Base-by-base conservation (phyloP, 1,140 invertebrate species). In the Tetramorium alpestre region DNA sequence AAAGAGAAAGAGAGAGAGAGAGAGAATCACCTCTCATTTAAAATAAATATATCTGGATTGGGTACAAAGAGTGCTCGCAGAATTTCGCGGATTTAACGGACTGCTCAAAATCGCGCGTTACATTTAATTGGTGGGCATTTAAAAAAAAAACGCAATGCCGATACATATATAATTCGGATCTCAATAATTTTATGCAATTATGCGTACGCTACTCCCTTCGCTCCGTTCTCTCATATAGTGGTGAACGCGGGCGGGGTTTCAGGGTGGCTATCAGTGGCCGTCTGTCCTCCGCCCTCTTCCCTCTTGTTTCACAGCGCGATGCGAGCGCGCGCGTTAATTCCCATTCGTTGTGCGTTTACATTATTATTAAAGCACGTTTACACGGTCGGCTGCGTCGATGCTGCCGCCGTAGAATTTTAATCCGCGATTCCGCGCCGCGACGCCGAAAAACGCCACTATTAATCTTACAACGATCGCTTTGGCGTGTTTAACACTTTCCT, bases 171-270 rank as follows among this genome's bases (percentile, higher is more conserved):
- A 87, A 91, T 89, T 91, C 67, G 87, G 51, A 85, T 22, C 84
- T 81, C 76, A 78, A 89, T 93, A 93, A 93, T 94, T 94, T 92
- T 89, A 92, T 91, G 90, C 91, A 94, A 93, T 93, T 94, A 93
- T 92, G 88, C 84, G 44, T 54, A 60, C 38, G 16, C 65, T n/a
- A 13, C 47, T 33, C 25, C 44, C 38, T 49, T 38, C 38, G 38
- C 64, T 33, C 18, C 47, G 5, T 41, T 51, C 64, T 54, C 47
- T 38, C 58, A n/a, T 10, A 44, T 8, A 2, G 8, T 4, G 11
- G 44, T 13, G 28, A 1, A 1, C 44, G 33, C 33, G n/a, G n/a
- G 18, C 16, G 8, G 22, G 51, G 22, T 69, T 70, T 56, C 25
- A 33, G 77, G 22, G 33, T 22, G 41, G 47, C 70, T 70, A 70